These are phyloP conservation scores for Amblyopsis hoosieri DNA, from an alignment of 2,797 vertebrate genomes.

Conservation along the genomic window DNA sequence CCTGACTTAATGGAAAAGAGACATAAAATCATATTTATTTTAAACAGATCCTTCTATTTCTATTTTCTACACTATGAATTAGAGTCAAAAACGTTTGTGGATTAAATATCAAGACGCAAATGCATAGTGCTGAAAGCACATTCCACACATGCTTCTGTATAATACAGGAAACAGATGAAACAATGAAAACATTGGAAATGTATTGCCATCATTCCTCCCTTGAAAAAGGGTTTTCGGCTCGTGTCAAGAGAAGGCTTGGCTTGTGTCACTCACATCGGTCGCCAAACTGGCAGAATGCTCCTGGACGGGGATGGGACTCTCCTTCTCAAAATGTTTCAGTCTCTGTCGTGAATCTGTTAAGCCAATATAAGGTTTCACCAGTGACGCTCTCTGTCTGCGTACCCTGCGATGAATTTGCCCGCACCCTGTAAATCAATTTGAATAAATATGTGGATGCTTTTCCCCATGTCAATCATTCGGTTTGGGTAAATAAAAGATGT, in stretches of 20 bases:
- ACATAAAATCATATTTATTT: conserved; percentile 23
- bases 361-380: conserved; percentile 19
- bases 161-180: conserved; percentile 32
- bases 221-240: conserved; percentile 38
- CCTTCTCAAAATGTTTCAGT: conserved; percentile 67
- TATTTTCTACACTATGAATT: conserved; percentile 21
- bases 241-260: conserved; percentile 56
- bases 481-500: no score
- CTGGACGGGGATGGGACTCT: conserved; percentile 49
- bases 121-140: neutral
- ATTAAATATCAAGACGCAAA: conserved; percentile 23
- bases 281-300: conserved; percentile 54
- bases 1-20: conserved; percentile 36
- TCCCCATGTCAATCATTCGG: neutral
- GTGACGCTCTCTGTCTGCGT: no score
- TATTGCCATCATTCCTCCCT: conserved; percentile 14
- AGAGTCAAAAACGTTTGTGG: conserved; percentile 12
- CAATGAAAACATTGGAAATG: no score
- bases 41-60: neutral
- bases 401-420: neutral
- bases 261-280: conserved; percentile 56
- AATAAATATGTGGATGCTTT: neutral
- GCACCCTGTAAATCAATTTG: no score
- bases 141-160: conserved; percentile 22
- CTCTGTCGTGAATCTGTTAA: conserved; percentile 69